Conservation (phyloP, 92 coral and sea anemone genomes). For the Desmophyllum pertusum region DNA sequence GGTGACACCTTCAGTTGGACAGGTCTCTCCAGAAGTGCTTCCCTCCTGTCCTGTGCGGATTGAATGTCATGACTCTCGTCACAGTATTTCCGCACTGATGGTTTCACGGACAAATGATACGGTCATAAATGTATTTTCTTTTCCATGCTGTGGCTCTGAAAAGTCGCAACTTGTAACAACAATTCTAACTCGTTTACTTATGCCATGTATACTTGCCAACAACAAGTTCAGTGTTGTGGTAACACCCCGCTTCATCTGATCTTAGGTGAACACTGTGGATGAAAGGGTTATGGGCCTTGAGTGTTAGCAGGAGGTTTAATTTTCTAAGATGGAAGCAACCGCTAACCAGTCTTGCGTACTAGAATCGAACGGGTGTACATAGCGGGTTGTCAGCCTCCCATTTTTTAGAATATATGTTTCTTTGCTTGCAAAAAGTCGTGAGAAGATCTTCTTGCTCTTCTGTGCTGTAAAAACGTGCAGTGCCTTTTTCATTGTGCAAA, state of each 20-base stretch:
- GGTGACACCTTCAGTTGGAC: constrained; percentile 64
- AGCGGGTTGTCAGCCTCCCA: constrained; percentile 26
- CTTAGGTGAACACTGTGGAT: constrained; percentile 42
- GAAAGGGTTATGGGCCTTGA: constrained; percentile 44
- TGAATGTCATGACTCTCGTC: constrained; percentile 64
- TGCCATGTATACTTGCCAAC: constrained; percentile 43
- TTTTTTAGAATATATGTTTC: too few relatives aligned
- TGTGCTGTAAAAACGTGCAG: constrained; percentile 6
- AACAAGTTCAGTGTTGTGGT: constrained; percentile 61
- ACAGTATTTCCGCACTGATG: constrained; percentile 44
- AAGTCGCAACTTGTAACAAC: constrained; percentile 48
- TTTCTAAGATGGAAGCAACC: constrained; percentile 56
- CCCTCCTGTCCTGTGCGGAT: constrained; percentile 58
- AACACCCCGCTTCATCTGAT: constrained; percentile 76
- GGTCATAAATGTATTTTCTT: constrained; percentile 63
- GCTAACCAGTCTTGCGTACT: constrained; percentile 80
- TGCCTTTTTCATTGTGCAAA: constrained; percentile 6
- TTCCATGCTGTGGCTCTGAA: constrained; percentile 70
- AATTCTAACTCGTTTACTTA: constrained; percentile 51
- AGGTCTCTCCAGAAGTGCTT: constrained; percentile 57
- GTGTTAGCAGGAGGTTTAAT: constrained; percentile 45
- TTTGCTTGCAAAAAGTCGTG: constrained; percentile 40
- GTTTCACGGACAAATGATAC: constrained; percentile 66
- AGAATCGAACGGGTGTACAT: constrained; percentile 62
- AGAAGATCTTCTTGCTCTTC: constrained; percentile 54